These are phyloP conservation scores for Melieria picta DNA, from an alignment of 2,888 invertebrate species.

Conservation along the genomic window DNA sequence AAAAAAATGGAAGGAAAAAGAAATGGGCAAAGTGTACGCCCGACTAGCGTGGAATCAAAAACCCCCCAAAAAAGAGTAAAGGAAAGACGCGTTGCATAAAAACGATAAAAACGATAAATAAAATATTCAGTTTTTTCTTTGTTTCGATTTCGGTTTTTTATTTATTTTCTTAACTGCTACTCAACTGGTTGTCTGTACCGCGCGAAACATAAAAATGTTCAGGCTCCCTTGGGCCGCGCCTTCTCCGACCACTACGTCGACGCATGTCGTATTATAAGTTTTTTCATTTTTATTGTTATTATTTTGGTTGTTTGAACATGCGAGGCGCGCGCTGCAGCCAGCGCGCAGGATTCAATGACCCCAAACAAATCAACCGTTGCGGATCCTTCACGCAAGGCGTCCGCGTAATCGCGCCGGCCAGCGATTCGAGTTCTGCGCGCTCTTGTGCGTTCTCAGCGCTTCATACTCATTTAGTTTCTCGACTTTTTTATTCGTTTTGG, in stretches of 20 bases:
- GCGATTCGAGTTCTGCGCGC: too few relatives aligned
- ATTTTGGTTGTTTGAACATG: background rate
- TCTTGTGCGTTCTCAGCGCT: too few relatives aligned
- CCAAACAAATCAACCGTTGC: background rate
- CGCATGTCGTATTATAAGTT: background rate
- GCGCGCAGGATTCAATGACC: slow-evolving; percentile 33
- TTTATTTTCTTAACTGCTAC: background rate
- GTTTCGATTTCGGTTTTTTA: background rate
- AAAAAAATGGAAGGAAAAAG: slow-evolving; percentile 2
- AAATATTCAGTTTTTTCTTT: background rate
- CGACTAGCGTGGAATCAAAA: slow-evolving; percentile 15
- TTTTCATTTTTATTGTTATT: slow-evolving; percentile 8
- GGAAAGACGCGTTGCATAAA: background rate
- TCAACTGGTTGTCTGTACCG: background rate
- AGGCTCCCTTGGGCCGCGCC: too few relatives aligned
- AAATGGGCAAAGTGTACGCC: slow-evolving; percentile 12
- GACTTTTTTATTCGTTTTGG: too few relatives aligned
- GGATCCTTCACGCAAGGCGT: too few relatives aligned
- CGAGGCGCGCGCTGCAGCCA: background rate
- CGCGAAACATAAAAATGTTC: background rate
- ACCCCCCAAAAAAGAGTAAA: background rate
- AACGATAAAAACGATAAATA: slow-evolving; percentile 23
- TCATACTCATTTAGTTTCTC: too few relatives aligned
- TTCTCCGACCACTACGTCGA: too few relatives aligned
- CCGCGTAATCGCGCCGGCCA: too few relatives aligned